A percentile compares a stretch with the other conserved stretches of the same genome.
Conservation (phyloP, 2,888 invertebrate species). For the Lypha dubia region DNA sequence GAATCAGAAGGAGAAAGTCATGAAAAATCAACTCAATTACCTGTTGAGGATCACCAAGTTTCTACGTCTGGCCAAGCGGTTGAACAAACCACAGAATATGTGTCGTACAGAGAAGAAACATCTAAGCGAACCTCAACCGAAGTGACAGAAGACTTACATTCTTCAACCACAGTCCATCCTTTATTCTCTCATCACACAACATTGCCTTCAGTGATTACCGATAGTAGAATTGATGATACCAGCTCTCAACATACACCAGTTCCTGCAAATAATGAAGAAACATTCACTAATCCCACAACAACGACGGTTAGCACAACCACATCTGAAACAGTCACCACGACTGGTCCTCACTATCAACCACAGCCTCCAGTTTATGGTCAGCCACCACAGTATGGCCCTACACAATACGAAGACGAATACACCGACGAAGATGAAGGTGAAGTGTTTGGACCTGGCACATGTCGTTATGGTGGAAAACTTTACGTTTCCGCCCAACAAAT, state of each 20-base stretch:
- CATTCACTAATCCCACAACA: conserved; percentile 61
- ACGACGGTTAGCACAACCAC: conserved; percentile 72
- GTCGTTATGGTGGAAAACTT: conserved; percentile 95
- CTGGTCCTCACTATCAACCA: conserved; percentile 77
- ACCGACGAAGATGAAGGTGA: conserved; percentile 88
- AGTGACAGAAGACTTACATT: conserved; percentile 68
- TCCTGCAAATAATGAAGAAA: conserved; percentile 52
- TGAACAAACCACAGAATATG: conserved; percentile 54
- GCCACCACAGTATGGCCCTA: conserved; percentile 80
- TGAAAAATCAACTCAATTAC: conserved; percentile 58
- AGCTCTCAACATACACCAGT: conserved; percentile 52
- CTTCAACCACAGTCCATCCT: conserved; percentile 77
- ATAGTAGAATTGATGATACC: conserved; percentile 73
- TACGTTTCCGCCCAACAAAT: conserved; percentile 98
- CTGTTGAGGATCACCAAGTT: conserved; percentile 56
- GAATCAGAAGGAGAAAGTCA: conserved; percentile 1
- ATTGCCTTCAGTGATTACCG: conserved; percentile 72
- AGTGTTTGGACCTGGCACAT: conserved; percentile 93
- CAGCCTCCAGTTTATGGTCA: conserved; percentile 78
- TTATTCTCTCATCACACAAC: conserved; percentile 76
- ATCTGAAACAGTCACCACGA: conserved; percentile 74
- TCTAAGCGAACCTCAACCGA: conserved; percentile 57
- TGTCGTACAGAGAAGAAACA: conserved; percentile 39
- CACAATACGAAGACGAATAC: conserved; percentile 86
- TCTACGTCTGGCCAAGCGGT: conserved; percentile 56